Evolutionary conservation across 2,888 invertebrate species (phyloP), one percentile per base, ranked within the genome.

Genomic region (Busseola fusca): DNA sequence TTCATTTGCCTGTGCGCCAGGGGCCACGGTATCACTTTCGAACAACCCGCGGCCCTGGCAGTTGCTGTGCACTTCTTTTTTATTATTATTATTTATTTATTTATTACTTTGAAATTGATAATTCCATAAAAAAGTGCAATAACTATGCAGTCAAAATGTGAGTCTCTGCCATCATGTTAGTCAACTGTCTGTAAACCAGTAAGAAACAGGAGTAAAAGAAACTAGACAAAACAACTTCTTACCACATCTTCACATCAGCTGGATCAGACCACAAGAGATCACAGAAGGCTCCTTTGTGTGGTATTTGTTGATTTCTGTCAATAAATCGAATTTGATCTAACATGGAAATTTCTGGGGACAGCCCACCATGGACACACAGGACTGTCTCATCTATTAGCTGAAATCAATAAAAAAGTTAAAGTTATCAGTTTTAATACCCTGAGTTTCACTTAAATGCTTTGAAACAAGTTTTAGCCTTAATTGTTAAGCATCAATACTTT

Each of bases 221-320:
- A 34, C 18, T 16, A 30, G 16, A 50, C 5, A 40, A 16, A 34
- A n/a, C 10, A 42, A 34, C n/a, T 25, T 85, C 93, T 89, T 92
- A 97, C 99, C 99, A 99, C 86, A 97, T 97, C 78, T 99, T 98
- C 70, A 99, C 98, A 89, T 99, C 99, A 89, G 99, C 99, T 48
- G 99, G 99, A 95, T 99, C 99, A 7, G 99, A 99, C 99, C 99
- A 99, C 66, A 99, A 98, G 84, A 99, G 96, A 97, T 99, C 99
- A 97, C 99, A 99, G 93, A 99, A 99, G 64, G 99, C 98, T 78
- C 99, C 99, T 96, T 99, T 99, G 91, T 99, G 99, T 58, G 99
- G 99, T 90, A 99, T 99, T 96, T 99, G 99, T 93, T 98, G 98
- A 93, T 99, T 99, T 87, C 99, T 97, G 89, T 99, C 98, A 90